Percentiles rank a stretch among this genome's conserved stretches.
These are phyloP conservation scores for Cantharis rufa DNA, from an alignment of 2,888 invertebrate genomes.

Conservation along the genomic window DNA sequence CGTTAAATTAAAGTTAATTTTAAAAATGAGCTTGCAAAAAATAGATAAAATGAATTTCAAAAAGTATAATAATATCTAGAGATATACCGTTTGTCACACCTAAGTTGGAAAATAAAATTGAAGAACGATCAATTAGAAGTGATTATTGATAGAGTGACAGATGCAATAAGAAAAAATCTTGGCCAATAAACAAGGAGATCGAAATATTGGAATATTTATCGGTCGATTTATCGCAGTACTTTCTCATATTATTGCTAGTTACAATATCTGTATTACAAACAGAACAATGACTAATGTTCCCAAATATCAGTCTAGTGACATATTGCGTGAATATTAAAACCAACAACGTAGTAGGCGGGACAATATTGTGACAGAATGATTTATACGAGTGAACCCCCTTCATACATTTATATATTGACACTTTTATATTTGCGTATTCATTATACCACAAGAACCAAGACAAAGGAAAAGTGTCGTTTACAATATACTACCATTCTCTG, in stretches of 20 bases:
- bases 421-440: slow-evolving; percentile 28
- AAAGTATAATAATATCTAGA: not conserved
- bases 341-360: slow-evolving; percentile 27
- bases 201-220: not conserved
- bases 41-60: not conserved
- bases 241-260: slow-evolving; percentile 18
- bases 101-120: no score
- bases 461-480: not conserved
- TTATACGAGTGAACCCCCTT: slow-evolving; percentile 28
- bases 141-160: not conserved
- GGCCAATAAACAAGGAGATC: not conserved
- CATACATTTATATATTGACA: slow-evolving; percentile 30
- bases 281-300: slow-evolving; percentile 30
- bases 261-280: slow-evolving; percentile 22
- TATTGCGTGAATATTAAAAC: slow-evolving; percentile 33
- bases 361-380: slow-evolving; percentile 32
- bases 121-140: not conserved
- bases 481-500: not conserved
- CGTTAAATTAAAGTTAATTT: not conserved
- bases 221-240: not conserved
- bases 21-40: not conserved
- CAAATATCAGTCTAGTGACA: slow-evolving; percentile 30
- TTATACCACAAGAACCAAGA: slow-evolving; percentile 3
- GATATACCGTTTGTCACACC: no score
- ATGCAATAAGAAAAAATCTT: not conserved